Evolutionary conservation across 2,113 vertebrate species (phyloP).

Genomic region (Lophotis ruficrista): DNA sequence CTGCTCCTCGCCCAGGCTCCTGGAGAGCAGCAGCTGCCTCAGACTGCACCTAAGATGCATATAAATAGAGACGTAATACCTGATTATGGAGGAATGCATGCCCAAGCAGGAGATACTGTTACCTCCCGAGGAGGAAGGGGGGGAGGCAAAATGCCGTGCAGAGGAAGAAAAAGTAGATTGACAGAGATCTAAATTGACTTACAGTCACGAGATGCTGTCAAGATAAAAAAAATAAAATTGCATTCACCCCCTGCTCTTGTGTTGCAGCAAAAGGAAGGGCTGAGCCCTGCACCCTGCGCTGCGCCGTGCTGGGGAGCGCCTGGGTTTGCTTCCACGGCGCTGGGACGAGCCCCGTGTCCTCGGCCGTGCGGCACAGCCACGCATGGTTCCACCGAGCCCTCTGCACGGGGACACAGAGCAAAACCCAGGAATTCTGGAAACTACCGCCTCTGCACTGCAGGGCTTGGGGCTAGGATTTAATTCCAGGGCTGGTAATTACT

Average conservation of each 20-base stretch:
- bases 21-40: slow-evolving; percentile 56
- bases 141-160: background rate
- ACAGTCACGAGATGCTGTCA: background rate
- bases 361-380: rapidly evolving
- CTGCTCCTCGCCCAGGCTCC: slow-evolving; percentile 37
- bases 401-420: background rate
- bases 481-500: background rate
- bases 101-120: slow-evolving; percentile 48
- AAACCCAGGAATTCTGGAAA: rapidly evolving
- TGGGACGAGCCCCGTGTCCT: background rate
- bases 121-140: background rate
- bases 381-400: rapidly evolving
- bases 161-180: background rate
- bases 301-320: background rate
- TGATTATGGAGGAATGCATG: slow-evolving; percentile 66
- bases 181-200: background rate
- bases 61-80: slow-evolving; percentile 52
- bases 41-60: slow-evolving; percentile 48
- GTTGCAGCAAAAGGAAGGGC: background rate
- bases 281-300: rapidly evolving
- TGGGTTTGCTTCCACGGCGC: background rate
- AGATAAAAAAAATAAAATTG: background rate
- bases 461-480: rapidly evolving
- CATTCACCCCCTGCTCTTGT: background rate
- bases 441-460: background rate